Conservation (phyloP, 2,113 vertebrate genomes). For the Danionella cerebrum region DNA sequence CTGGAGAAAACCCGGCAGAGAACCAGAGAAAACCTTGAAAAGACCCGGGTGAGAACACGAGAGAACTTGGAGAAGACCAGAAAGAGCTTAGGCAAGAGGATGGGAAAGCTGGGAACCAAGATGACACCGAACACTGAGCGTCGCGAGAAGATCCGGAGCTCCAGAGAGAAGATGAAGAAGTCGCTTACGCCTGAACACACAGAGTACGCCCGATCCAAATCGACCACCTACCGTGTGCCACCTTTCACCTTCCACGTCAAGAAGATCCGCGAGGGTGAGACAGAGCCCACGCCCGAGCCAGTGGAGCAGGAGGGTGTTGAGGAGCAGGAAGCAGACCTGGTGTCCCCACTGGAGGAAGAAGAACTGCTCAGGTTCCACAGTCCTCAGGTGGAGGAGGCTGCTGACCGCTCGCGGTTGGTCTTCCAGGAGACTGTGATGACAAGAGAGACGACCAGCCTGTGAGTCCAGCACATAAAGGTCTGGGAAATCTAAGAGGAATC, state of each 20-base stretch:
- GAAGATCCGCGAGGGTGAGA: slow-evolving; percentile 88
- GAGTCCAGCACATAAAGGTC: slow-evolving; percentile 14
- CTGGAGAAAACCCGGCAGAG: slow-evolving; percentile 88
- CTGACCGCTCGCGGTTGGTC: slow-evolving; percentile 78
- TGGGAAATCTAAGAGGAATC: background rate
- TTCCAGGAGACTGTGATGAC: slow-evolving; percentile 71
- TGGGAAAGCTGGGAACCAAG: slow-evolving; percentile 86
- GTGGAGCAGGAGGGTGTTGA: slow-evolving; percentile 82
- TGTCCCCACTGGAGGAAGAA: slow-evolving; percentile 69
- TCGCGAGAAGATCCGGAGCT: slow-evolving; percentile 83
- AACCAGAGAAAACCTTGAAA: slow-evolving; percentile 90
- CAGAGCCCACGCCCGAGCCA: slow-evolving; percentile 64
- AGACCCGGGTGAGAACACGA: slow-evolving; percentile 82
- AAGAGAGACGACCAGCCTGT: slow-evolving; percentile 68
- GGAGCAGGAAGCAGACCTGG: slow-evolving; percentile 58
- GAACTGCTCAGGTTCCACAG: slow-evolving; percentile 81
- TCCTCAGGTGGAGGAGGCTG: slow-evolving; percentile 79
- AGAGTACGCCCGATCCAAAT: slow-evolving; percentile 82
- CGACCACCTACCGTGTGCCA: slow-evolving; percentile 87
- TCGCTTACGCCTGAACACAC: slow-evolving; percentile 86
- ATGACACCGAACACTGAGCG: slow-evolving; percentile 86
- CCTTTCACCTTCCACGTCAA: slow-evolving; percentile 98
- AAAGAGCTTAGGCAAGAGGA: slow-evolving; percentile 87
- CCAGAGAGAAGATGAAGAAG: slow-evolving; percentile 88
- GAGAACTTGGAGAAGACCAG: slow-evolving; percentile 95